Evolutionary conservation across 1,140 invertebrate species (phyloP).

Genomic region (Diprion similis): DNA sequence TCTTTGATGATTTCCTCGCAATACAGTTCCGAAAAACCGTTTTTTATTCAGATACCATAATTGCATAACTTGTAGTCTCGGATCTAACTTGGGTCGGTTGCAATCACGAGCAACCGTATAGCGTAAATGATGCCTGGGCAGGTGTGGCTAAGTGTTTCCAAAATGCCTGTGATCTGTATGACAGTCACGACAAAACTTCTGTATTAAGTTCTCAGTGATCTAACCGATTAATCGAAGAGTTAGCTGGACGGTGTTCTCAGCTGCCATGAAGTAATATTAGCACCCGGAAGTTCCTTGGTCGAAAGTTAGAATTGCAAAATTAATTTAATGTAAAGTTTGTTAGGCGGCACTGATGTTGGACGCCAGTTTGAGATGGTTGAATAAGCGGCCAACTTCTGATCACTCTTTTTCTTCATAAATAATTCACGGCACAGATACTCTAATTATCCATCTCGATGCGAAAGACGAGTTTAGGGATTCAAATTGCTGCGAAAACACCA

Average conservation of each 20-base stretch:
- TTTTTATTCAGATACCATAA: too few species aligned
- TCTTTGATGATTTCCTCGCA: too few species aligned
- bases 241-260: not conserved
- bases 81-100: not conserved
- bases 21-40: too few species aligned
- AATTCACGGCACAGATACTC: not conserved
- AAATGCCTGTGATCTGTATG: not conserved
- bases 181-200: not conserved
- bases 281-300: not conserved
- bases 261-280: not conserved
- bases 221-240: conserved; percentile 3
- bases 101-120: not conserved
- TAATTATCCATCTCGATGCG: not conserved
- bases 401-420: conserved; percentile 1
- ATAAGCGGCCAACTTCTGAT: not conserved
- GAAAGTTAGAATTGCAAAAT: conserved; percentile 6
- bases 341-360: not conserved
- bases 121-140: not conserved
- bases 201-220: not conserved
- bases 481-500: not conserved
- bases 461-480: not conserved
- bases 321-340: not conserved
- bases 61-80: not conserved
- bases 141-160: not conserved
- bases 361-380: not conserved